Evolutionary conservation across 2,797 vertebrate species (phyloP).

Genomic region (Margarornis squamiger): DNA sequence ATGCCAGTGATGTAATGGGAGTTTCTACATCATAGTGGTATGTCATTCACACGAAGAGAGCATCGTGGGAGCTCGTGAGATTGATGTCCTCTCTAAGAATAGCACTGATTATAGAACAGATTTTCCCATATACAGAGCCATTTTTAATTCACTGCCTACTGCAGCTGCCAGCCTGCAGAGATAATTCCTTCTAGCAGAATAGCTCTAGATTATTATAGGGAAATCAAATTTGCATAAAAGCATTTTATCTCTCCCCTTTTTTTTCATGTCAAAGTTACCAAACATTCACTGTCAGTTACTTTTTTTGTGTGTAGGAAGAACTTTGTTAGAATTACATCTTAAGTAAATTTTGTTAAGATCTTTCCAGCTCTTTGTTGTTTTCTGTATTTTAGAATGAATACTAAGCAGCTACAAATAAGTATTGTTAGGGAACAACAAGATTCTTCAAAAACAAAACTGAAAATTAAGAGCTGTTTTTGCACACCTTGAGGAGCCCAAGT

Average conservation of each 20-base stretch:
- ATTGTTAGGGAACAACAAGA: background rate
- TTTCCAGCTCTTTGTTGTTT: background rate
- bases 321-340: slow-evolving; percentile 37
- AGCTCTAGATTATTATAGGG: slow-evolving; percentile 83
- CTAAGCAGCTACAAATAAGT: background rate
- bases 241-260: slow-evolving; percentile 74
- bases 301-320: slow-evolving; percentile 48
- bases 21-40: slow-evolving; percentile 74
- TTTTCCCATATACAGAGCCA: slow-evolving; percentile 83
- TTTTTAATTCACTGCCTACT: slow-evolving; percentile 87
- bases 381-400: background rate
- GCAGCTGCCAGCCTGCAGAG: slow-evolving; percentile 82
- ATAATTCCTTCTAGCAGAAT: slow-evolving; percentile 84
- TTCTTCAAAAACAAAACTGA: background rate
- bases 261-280: slow-evolving; percentile 73
- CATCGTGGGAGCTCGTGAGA: slow-evolving; percentile 75
- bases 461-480: background rate
- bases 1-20: slow-evolving; percentile 76
- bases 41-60: slow-evolving; percentile 71
- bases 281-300: slow-evolving; percentile 74
- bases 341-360: slow-evolving; percentile 30
- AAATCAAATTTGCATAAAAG: slow-evolving; percentile 86
- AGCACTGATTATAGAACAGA: slow-evolving; percentile 83
- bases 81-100: slow-evolving; percentile 83
- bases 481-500: background rate